Evolutionary conservation across 2,888 invertebrate genomes (phyloP), one percentile per base, ranked within the genome.

Genomic region (Agrilus mali): DNA sequence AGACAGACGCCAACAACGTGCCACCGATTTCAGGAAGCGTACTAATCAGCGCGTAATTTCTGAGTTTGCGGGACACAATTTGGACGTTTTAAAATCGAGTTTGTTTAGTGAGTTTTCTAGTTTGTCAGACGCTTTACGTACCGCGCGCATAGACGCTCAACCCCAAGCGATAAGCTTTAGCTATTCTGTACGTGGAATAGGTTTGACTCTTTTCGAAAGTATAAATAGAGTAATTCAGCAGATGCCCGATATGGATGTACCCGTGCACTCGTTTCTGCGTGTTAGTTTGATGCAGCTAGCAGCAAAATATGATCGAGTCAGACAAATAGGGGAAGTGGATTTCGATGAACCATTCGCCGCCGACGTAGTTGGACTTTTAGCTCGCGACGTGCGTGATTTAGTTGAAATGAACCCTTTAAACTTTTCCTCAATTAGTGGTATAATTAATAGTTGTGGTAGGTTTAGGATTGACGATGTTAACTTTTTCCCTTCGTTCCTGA

Each of bases 191-290:
- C n/a, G 36, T 12, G 36, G 36, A 3, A 3, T 36, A 14, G 36
- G 36, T n/a, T 35, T 35, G 13, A 34, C 41, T 4, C 32, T 41
- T 10, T 41, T 41, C 16, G 34, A 13, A 3, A 35, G 41, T 41
- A 10, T 35, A 5, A 17, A 41, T 5, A 2, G 35, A 16, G 10
- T 41, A 3, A 5, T 13, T 12, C 8, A 6, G 15, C 41, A 35
- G 4, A 16, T 41, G 16, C 41, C 41, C 3, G 20, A 35, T 10
- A 3, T 35, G 7, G 35, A 41, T 8, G 2, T 35, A 3, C 41
- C 41, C 2, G 13, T 41, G 7, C 20, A 16, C 7, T 41, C 41
- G 7, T 41, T 41, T 10, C 27, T 35, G 16, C 13, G 34, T 15
- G 41, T 41, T 8, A 34, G 34, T 13, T 20, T 41, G 4, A 4